Conservation (phyloP, 2,888 invertebrate genomes). For the Siphlonurus alternatus region DNA sequence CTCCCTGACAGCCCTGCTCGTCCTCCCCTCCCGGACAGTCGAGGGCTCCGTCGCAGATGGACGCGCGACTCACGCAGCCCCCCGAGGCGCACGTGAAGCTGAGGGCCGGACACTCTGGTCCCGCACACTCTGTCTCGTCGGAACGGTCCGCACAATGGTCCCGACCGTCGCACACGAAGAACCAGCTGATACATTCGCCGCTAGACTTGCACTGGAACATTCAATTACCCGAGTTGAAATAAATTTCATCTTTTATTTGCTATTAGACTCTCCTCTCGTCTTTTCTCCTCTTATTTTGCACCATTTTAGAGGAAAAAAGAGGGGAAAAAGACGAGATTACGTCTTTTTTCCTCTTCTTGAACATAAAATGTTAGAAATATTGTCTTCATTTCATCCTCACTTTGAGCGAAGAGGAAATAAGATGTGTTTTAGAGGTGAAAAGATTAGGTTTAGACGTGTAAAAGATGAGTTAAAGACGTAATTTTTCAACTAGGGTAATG, state of each 20-base stretch:
- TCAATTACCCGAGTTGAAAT: background rate
- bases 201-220: slow-evolving; percentile 58
- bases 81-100: slow-evolving; percentile 33
- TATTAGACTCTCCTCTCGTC: no score
- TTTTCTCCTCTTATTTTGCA: no score
- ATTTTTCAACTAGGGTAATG: no score
- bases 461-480: no score
- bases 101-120: background rate
- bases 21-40: slow-evolving; percentile 27
- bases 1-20: slow-evolving; percentile 20
- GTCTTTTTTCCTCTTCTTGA: no score
- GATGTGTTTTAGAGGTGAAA: no score
- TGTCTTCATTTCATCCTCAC: no score
- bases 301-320: no score
- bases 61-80: slow-evolving; percentile 59
- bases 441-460: no score
- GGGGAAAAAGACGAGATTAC: no score
- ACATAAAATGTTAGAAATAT: no score
- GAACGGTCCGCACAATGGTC: slow-evolving; percentile 73
- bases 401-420: no score
- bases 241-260: background rate
- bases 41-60: slow-evolving; percentile 59
- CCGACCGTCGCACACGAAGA: slow-evolving; percentile 78
- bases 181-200: slow-evolving; percentile 81
- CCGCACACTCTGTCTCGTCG: slow-evolving; percentile 62